Percentiles rank a stretch among this genome's conserved stretches.
Conservation (phyloP, 2,113 vertebrate genomes). For the Notothenia coriiceps region DNA sequence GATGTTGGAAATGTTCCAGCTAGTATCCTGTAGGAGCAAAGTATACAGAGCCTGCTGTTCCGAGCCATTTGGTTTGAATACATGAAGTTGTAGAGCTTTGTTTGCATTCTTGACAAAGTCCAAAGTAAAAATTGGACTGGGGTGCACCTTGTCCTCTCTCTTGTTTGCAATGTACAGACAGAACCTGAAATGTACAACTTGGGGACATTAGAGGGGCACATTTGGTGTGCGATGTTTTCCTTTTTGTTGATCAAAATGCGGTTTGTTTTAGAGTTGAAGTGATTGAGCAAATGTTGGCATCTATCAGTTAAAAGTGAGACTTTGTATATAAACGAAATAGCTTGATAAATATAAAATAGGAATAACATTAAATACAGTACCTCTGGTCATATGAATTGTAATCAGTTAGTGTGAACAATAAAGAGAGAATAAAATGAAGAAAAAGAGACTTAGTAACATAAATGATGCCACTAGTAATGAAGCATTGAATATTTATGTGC, state of each 20-base stretch:
- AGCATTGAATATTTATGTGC: slow-evolving; percentile 59
- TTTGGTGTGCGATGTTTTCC: neutral
- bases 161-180: slow-evolving; percentile 35
- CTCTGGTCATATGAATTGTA: neutral
- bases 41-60: slow-evolving; percentile 13
- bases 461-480: slow-evolving; percentile 21
- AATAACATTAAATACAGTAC: neutral
- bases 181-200: slow-evolving; percentile 13
- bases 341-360: neutral
- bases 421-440: neutral
- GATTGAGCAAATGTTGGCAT: neutral
- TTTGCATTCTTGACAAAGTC: slow-evolving; percentile 66
- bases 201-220: neutral
- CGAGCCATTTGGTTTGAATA: slow-evolving; percentile 15
- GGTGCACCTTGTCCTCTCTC: slow-evolving; percentile 28
- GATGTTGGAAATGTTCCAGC: neutral
- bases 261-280: neutral
- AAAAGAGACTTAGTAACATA: slow-evolving; percentile 1
- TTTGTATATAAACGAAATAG: neutral
- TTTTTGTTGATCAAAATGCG: neutral
- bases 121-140: slow-evolving; percentile 29
- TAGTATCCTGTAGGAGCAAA: neutral
- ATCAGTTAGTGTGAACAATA: neutral
- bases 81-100: slow-evolving; percentile 23
- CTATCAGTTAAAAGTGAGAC: neutral